Base-by-base conservation (phyloP, 2,888 invertebrate genomes). In the Limnephilus auricula region DNA sequence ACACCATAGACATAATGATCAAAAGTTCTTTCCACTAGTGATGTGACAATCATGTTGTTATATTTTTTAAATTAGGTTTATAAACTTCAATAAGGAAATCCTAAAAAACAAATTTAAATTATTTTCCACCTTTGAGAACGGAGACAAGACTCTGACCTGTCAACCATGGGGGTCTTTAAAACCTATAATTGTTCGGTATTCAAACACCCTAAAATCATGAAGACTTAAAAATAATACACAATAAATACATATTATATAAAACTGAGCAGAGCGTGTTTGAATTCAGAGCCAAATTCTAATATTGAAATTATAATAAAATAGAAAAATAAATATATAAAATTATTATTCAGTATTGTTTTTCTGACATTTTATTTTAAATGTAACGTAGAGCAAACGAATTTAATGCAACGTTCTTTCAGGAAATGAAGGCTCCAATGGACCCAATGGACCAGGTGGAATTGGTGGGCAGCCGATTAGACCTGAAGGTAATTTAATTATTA, bases 371-470 rank as follows among this genome's bases (percentile, higher is more conserved):
- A 5, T 65, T 50, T 65, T 18, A 65, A 4, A 50, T 18, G 1
- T 18, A 18, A 50, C 18, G 5, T 50, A 15, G 50, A 50, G 25
- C 25, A 65, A 18, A 65, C 25, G 4, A 3, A 65, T 18, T 65
- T 6, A 25, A 65, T 65, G 25, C 2, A 65, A 1, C 25, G 1
- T 25, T 65, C 6, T 65, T 65, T 65, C 82, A 82, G 89, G 90
- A 10, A n/a, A 3, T 31, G 85, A 93, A 79, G 93, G 93, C 37
- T 87, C 87, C 4, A 93, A 93, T 83, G 93, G 92, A n/a, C 90
- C 92, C 45, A 92, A 92, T 32, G 93, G 93, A 89, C 93, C 92
- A 79, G 94, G 94, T 79, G 93, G 93, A n/a, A 90, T 92, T 25
- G 93, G 93, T 80, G 93, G 92, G 31, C 79, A 90, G 32, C 91